Evolutionary conservation across 1,140 invertebrate genomes (phyloP).

Genomic region (Thalassaphorura encarpata): DNA sequence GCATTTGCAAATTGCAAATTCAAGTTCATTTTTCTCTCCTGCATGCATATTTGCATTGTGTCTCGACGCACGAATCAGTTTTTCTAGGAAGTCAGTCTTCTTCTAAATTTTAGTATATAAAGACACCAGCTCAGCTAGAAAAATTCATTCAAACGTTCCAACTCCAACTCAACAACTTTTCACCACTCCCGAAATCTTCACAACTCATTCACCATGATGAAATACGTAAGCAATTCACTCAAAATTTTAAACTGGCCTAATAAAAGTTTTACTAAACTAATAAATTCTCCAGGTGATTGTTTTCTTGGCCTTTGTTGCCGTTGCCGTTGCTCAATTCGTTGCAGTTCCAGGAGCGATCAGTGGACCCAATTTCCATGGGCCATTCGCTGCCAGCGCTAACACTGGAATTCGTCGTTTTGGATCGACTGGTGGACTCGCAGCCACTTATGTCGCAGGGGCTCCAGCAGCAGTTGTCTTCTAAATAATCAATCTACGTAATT

Average conservation of each 20-base stretch:
- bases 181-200: too few species aligned
- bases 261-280: not conserved
- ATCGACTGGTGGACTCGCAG: constrained; percentile 11
- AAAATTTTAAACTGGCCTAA: not conserved
- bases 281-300: constrained; percentile 14
- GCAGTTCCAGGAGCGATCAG: constrained; percentile 11
- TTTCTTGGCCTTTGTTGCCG: constrained; percentile 21
- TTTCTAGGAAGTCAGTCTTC: too few species aligned
- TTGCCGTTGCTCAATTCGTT: constrained; percentile 16
- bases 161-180: too few species aligned
- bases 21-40: too few species aligned
- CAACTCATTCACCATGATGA: constrained; percentile 17
- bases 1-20: too few species aligned
- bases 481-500: too few species aligned
- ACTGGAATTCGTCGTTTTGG: constrained; percentile 20
- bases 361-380: constrained; percentile 17
- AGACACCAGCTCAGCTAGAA: too few species aligned
- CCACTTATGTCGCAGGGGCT: not conserved
- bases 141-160: too few species aligned
- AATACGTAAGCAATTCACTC: constrained; percentile 9
- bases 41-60: too few species aligned
- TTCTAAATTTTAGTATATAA: too few species aligned
- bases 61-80: too few species aligned
- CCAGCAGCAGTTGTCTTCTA: not conserved
- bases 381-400: constrained; percentile 15